phyloP scores from a whole-genome alignment of 1,140 invertebrate species.

The Drosophila mayri region DNA sequence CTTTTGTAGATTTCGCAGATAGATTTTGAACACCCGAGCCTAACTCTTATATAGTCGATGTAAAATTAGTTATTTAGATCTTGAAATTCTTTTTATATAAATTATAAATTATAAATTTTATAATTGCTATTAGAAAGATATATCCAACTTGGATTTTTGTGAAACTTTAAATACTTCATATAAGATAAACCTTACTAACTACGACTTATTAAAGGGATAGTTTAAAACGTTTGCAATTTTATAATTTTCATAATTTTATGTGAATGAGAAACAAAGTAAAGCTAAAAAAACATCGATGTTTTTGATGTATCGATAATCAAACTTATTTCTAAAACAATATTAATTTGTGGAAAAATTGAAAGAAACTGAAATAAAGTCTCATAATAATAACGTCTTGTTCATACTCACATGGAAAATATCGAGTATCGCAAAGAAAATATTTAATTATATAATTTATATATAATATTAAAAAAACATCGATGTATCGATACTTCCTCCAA shows the following conservation, averaged over 20 bases:
- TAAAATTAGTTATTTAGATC: slow-evolving; percentile 16
- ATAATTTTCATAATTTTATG: neutral
- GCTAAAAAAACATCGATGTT: too few relatives aligned
- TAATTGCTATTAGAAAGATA: neutral
- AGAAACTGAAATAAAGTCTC: too few relatives aligned
- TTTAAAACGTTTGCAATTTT: neutral
- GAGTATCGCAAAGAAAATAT: too few relatives aligned
- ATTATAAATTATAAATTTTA: slow-evolving; percentile 3
- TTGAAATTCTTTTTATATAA: neutral
- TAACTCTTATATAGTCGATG: slow-evolving; percentile 22
- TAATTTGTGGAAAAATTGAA: too few relatives aligned
- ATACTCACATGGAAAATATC: too few relatives aligned
- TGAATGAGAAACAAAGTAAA: neutral
- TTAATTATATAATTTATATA: too few relatives aligned
- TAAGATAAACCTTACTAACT: neutral
- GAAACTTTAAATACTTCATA: neutral
- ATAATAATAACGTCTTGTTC: too few relatives aligned
- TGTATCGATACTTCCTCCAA: too few relatives aligned
- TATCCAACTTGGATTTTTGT: slow-evolving; percentile 2
- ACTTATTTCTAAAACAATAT: too few relatives aligned
- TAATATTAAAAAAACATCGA: too few relatives aligned
- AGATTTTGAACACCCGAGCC: slow-evolving; percentile 18
- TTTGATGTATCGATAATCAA: too few relatives aligned
- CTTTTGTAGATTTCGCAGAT: slow-evolving; percentile 44
- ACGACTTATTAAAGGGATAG: neutral